These are phyloP conservation scores for Vanacampus margaritifer DNA, from an alignment of 2,113 vertebrate species.

Conservation along the genomic window DNA sequence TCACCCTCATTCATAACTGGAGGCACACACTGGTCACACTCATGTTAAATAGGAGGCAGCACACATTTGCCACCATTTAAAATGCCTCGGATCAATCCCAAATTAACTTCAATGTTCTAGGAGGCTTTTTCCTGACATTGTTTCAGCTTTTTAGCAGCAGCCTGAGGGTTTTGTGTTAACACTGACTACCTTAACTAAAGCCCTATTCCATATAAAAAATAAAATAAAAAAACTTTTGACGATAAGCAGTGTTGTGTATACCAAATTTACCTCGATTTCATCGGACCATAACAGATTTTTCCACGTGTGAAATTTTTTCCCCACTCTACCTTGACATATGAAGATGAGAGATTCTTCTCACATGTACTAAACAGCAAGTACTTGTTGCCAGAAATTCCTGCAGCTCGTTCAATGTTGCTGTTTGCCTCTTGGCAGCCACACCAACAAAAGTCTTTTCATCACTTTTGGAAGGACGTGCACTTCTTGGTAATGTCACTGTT, in stretches of 20 bases:
- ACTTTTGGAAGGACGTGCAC: neutral
- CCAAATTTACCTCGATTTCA: neutral
- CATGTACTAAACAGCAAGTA: neutral
- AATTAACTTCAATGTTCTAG: too few species aligned
- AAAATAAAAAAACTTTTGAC: too few species aligned
- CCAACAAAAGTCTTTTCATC: neutral
- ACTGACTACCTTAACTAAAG: too few species aligned
- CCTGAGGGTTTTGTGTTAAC: too few species aligned
- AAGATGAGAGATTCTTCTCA: neutral
- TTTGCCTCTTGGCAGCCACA: neutral
- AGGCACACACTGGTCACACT: too few species aligned
- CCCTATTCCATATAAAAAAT: too few species aligned
- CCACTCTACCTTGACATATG: neutral
- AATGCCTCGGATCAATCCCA: too few species aligned
- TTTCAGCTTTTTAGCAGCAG: too few species aligned
- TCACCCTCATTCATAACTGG: too few species aligned
- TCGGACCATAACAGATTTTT: neutral
- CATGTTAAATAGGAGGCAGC: neutral
- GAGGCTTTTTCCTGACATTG: too few species aligned
- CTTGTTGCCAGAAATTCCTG: neutral
- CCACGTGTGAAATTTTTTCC: neutral
- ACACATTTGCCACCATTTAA: neutral
- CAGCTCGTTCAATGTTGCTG: neutral
- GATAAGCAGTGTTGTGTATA: neutral
- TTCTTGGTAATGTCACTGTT: constrained; percentile 1